Evolutionary conservation across 2,797 vertebrate species (phyloP), one percentile per base, ranked within the genome.

Genomic region (Sebastes cheni): DNA sequence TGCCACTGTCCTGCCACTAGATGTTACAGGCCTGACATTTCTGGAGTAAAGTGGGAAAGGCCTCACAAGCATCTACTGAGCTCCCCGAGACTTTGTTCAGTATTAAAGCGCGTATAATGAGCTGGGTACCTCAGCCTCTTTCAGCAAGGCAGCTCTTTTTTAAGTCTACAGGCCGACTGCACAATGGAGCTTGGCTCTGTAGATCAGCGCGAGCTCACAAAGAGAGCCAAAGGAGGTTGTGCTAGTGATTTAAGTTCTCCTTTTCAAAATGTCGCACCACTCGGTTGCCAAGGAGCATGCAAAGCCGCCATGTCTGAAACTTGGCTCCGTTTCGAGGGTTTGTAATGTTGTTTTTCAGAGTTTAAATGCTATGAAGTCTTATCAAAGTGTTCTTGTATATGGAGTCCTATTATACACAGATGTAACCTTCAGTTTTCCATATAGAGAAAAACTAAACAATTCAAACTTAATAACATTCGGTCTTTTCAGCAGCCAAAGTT

Each of bases 351-450:
- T 69, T 87, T 86, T 65, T 75, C 20, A 55, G 39, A 50, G 39
- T 72, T 85, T 85, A 80, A 86, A 89, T 85, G 68, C 84, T 81
- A 22, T 85, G 16, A 69, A 68, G 58, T 75, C n/a, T 73, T 46
- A 67, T 69, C 50, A 5, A 68, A 65, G 34, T 55, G 20, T 42
- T 78, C 54, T 62, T 76, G 42, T 29, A 69, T 67, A 71, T 29
- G 74, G 75, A 69, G 79, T 84, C 20, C 58, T 62, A 72, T 32
- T 65, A 52, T 2, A 79, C 70, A 74, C 34, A 77, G 22, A 79
- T 22, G 29, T 42, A 36, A 68, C 60, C 56, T 59, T 29, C 27
- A 54, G n/a, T 70, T 85, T 71, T 39, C 10, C 18, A 70, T 25
- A 58, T 0, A 27, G 4, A 83, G 22, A 36, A 23, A 70, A 71